Base-by-base conservation (phyloP, 1,140 invertebrate genomes). In the Drosophila rufa region DNA sequence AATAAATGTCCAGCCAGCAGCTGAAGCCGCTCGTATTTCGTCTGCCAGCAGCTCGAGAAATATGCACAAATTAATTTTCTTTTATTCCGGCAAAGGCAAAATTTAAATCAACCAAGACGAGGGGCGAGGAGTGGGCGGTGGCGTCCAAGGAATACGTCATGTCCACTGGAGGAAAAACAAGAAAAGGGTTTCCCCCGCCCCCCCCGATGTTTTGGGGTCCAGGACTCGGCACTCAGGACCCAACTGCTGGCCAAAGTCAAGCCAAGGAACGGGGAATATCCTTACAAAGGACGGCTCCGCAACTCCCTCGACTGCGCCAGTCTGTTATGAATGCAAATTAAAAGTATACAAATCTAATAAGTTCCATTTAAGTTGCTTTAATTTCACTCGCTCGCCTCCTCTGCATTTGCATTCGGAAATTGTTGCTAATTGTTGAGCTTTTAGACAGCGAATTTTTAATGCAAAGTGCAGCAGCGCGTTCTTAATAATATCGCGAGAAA, bases 271-370 rank as follows among this genome's bases (percentile, higher is more conserved):
- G 77, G 59, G 43, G 62, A 50, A 69, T 69, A 80, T 81, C 82
- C 68, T 51, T n/a, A 76, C 61, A 75, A 67, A 59, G 40, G 48
- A 56, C 19, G 4, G 0, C 6, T 19, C 5, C 40, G 17, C 27
- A n/a, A 2, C 25, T 33, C 12, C 61, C 4, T 3, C 46, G 40
- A 3, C 43, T 59, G 33, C 64, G 67, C 40, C 64, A 45, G 57
- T 77, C 89, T 91, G 89, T 91, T 91, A 89, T 91, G 89, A 91
- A 91, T 91, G 84, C 89, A 91, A 91, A 91, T 91, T 91, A 91
- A 91, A 91, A 91, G 89, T 91, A 91, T 91, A 91, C 89, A 91
- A 91, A 91, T 91, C 83, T 91, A 91, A 89, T 84, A 91, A 91
- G 83, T 91, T 90, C 79, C 85, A 90, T 90, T 90, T 90, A 90